These are phyloP conservation scores for Nycticorax nycticorax DNA, from an alignment of 2,113 vertebrate genomes.

Conservation along the genomic window DNA sequence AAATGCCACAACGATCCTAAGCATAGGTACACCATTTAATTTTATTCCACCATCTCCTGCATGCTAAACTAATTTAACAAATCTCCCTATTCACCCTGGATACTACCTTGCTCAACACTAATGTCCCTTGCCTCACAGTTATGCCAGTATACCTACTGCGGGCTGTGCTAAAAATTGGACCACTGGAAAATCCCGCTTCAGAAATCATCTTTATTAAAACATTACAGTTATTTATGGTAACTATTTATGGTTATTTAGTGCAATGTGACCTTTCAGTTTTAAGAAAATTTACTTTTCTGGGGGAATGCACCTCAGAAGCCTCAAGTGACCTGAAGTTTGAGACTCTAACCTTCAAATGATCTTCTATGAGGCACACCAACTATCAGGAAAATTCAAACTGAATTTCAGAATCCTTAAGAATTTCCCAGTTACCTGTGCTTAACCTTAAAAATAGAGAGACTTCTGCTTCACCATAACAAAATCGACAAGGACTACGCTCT, in stretches of 20 bases:
- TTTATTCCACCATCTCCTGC: not conserved
- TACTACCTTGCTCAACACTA: not conserved
- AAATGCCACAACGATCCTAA: not conserved
- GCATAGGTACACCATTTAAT: not conserved
- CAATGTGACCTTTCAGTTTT: not conserved
- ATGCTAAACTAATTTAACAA: not conserved
- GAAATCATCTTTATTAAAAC: not conserved
- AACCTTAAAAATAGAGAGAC: not conserved
- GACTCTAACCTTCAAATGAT: not conserved
- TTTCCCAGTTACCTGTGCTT: not conserved
- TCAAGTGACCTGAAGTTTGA: not conserved
- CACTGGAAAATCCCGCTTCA: not conserved
- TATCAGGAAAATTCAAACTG: not conserved
- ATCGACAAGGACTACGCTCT: not conserved
- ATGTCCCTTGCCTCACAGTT: not conserved
- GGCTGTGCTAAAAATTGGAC: not conserved
- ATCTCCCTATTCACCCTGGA: not conserved
- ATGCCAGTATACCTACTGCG: not conserved
- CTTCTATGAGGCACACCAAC: not conserved
- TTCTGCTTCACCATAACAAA: not conserved
- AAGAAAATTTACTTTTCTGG: not conserved
- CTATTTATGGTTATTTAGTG: too few relatives aligned
- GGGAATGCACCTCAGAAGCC: not conserved
- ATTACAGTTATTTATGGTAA: not conserved
- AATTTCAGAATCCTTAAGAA: not conserved